phyloP scores from a whole-genome alignment of 1,140 invertebrate species.

The Bacillus rossius region DNA sequence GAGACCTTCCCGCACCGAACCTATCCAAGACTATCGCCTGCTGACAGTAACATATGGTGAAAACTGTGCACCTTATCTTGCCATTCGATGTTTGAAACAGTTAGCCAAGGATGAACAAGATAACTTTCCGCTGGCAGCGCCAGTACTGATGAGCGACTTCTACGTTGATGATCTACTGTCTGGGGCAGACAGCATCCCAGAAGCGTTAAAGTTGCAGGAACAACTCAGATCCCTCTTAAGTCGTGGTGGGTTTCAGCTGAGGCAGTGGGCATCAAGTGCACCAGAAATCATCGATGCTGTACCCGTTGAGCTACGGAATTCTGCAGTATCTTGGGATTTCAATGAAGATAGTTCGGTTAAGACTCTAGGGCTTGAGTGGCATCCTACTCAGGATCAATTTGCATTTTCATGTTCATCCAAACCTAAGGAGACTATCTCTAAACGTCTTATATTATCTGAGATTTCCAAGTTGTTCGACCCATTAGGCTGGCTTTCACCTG shows the following conservation, averaged over 20 bases:
- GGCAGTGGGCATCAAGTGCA: conserved; percentile 18
- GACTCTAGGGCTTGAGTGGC: conserved; percentile 16
- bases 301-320: conserved; percentile 8
- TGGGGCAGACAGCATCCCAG: conserved; percentile 24
- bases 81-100: conserved; percentile 32
- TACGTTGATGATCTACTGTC: conserved; percentile 44
- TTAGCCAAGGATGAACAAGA: conserved; percentile 25
- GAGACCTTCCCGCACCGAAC: conserved; percentile 14
- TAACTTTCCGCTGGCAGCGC: conserved; percentile 23
- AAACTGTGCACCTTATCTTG: conserved; percentile 31
- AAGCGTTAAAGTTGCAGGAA: conserved; percentile 15
- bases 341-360: conserved; percentile 12
- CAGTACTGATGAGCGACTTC: conserved; percentile 33
- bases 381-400: conserved; percentile 14
- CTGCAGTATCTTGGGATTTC: not conserved
- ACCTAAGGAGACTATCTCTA: not conserved
- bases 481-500: conserved; percentile 14
- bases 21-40: conserved; percentile 26
- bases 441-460: conserved; percentile 15
- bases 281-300: not conserved
- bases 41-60: conserved; percentile 36
- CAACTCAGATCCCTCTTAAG: conserved; percentile 16
- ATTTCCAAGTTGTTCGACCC: conserved; percentile 15
- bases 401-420: not conserved
- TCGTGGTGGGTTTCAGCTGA: conserved; percentile 18